Evolutionary conservation across 2,113 vertebrate species (phyloP).

Genomic region (Lepus timidus): DNA sequence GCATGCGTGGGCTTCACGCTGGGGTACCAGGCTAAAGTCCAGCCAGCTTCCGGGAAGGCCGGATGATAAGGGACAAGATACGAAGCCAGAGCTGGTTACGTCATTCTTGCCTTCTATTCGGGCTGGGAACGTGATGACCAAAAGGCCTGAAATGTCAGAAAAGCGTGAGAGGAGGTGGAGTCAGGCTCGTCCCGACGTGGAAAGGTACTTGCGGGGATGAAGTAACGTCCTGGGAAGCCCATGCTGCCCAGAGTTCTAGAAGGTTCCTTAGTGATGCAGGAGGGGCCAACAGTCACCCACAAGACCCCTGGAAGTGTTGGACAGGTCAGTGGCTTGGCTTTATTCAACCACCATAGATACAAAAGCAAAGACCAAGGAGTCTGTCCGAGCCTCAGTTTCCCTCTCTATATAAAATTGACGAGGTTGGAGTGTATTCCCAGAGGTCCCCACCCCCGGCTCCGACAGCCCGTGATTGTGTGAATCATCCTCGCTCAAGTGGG

Average conservation of each 20-base stretch:
- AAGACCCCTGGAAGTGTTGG: neutral
- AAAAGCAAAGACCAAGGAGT: neutral
- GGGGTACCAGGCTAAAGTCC: neutral
- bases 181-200: neutral
- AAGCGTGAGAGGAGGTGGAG: neutral
- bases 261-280: neutral
- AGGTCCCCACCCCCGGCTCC: constrained; percentile 20
- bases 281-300: neutral
- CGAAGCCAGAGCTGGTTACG: neutral
- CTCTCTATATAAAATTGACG: neutral
- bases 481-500: constrained; percentile 59
- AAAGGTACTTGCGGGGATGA: neutral
- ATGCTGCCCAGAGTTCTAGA: neutral
- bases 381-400: constrained; percentile 70
- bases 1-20: neutral
- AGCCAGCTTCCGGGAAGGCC: neutral
- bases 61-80: neutral
- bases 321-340: neutral
- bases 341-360: neutral
- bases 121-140: neutral
- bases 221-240: neutral
- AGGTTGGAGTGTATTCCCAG: constrained; percentile 12
- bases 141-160: neutral
- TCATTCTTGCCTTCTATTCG: neutral
- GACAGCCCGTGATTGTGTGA: constrained; percentile 76